phyloP scores from a whole-genome alignment of 2,888 invertebrate species.

The Pyrrhosoma nymphula region DNA sequence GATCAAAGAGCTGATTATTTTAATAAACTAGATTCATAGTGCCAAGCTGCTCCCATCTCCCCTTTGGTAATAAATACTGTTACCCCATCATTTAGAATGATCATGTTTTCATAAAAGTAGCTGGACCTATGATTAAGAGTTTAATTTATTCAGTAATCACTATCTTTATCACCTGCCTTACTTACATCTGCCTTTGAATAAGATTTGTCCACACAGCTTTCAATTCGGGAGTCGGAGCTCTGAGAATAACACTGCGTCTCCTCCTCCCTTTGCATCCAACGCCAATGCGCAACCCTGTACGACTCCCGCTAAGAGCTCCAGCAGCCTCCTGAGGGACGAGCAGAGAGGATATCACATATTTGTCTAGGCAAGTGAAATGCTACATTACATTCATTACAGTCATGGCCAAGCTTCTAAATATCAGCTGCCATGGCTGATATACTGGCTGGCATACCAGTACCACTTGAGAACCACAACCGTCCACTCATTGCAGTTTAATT shows the following conservation, averaged over 20 bases:
- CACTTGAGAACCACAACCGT: too few species aligned
- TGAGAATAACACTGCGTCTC: constrained; percentile 85
- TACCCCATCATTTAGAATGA: too few species aligned
- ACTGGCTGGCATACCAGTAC: too few species aligned
- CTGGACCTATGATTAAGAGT: too few species aligned
- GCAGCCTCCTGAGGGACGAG: constrained; percentile 40
- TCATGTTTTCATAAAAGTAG: too few species aligned
- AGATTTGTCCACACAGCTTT: constrained; percentile 96
- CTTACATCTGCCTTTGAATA: constrained; percentile 92
- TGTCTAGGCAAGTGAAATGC: not conserved
- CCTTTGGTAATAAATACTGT: too few species aligned
- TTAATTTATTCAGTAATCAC: too few species aligned
- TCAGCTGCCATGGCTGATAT: too few species aligned
- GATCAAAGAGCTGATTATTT: too few species aligned
- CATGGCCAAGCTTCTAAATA: not conserved
- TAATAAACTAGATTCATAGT: too few species aligned
- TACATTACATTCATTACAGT: not conserved
- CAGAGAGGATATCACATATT: not conserved
- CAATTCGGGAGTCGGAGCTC: constrained; percentile 90
- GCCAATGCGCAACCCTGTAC: constrained; percentile 55
- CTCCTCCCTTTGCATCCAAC: constrained; percentile 74
- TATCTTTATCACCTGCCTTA: constrained; percentile 70
- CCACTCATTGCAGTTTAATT: too few species aligned
- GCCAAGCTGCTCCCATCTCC: too few species aligned
- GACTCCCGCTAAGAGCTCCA: constrained; percentile 45